These are phyloP conservation scores for Agrochola lota DNA, from an alignment of 2,888 invertebrate genomes.

Conservation along the genomic window DNA sequence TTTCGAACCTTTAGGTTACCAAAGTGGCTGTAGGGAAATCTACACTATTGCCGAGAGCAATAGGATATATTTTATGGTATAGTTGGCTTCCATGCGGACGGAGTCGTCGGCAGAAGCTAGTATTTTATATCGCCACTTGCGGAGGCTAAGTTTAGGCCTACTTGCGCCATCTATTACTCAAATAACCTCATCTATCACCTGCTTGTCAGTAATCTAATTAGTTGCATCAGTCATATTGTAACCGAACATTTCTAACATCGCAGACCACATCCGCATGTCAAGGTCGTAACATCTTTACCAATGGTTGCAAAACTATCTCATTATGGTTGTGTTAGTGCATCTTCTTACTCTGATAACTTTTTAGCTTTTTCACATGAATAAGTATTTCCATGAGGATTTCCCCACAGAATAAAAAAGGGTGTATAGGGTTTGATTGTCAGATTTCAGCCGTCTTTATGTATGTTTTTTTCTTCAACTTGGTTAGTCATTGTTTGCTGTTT, in stretches of 20 bases:
- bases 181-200: background rate
- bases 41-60: no score
- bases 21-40: no score
- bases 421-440: background rate
- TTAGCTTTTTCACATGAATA: background rate
- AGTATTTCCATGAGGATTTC: background rate
- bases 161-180: background rate
- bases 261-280: conserved; percentile 35
- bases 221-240: conserved; percentile 33
- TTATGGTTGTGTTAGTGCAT: background rate
- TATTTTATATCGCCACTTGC: no score
- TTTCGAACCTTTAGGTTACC: no score
- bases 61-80: no score
- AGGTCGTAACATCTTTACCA: conserved; percentile 21
- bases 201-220: conserved; percentile 5
- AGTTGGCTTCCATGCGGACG: no score
- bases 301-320: conserved; percentile 25
- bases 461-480: background rate
- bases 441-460: background rate
- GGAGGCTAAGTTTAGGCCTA: background rate
- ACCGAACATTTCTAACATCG: conserved; percentile 20
- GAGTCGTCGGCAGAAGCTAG: no score
- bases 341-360: background rate
- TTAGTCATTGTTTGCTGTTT: background rate
- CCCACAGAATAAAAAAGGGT: background rate